phyloP scores from a whole-genome alignment of 92 coral and sea anemone genomes.

The Ricordea florida region DNA sequence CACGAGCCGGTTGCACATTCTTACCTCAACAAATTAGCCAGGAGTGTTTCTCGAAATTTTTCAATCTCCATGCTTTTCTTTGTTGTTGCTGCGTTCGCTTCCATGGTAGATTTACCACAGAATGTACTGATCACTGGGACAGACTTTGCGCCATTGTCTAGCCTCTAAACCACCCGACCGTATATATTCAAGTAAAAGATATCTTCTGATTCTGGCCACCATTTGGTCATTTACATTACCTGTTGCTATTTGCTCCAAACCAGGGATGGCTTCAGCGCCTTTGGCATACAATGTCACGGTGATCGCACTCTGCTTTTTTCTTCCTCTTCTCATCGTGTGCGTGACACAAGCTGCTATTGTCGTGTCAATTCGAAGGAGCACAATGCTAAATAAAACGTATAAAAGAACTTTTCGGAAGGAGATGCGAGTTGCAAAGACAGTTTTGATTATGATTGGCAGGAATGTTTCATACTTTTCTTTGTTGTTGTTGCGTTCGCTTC shows the following conservation, averaged over 20 bases:
- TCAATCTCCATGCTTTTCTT: too few relatives aligned
- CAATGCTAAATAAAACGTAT: neutral
- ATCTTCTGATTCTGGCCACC: slow-evolving; percentile 25
- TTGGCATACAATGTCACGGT: slow-evolving; percentile 66
- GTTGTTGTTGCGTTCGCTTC: too few relatives aligned
- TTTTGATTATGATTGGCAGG: slow-evolving; percentile 57
- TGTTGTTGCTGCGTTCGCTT: too few relatives aligned
- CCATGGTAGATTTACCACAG: too few relatives aligned
- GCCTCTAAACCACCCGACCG: slow-evolving; percentile 78
- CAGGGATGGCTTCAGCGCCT: slow-evolving; percentile 38
- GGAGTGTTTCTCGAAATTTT: too few relatives aligned
- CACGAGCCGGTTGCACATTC: too few relatives aligned
- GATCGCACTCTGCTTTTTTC: slow-evolving; percentile 50
- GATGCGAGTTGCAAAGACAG: slow-evolving; percentile 70
- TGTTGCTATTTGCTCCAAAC: slow-evolving; percentile 53
- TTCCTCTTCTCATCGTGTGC: slow-evolving; percentile 55
- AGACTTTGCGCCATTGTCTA: slow-evolving; percentile 76
- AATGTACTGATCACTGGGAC: too few relatives aligned
- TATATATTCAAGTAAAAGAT: slow-evolving; percentile 41
- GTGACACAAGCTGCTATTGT: slow-evolving; percentile 56
- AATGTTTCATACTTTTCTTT: slow-evolving; percentile 57
- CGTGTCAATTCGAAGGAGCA: slow-evolving; percentile 30
- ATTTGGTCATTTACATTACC: slow-evolving; percentile 48
- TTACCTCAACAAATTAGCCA: too few relatives aligned
- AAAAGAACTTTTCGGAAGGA: slow-evolving; percentile 45